These are phyloP conservation scores for Uloborus plumipes DNA, from an alignment of 2,888 invertebrate genomes.

Conservation along the genomic window DNA sequence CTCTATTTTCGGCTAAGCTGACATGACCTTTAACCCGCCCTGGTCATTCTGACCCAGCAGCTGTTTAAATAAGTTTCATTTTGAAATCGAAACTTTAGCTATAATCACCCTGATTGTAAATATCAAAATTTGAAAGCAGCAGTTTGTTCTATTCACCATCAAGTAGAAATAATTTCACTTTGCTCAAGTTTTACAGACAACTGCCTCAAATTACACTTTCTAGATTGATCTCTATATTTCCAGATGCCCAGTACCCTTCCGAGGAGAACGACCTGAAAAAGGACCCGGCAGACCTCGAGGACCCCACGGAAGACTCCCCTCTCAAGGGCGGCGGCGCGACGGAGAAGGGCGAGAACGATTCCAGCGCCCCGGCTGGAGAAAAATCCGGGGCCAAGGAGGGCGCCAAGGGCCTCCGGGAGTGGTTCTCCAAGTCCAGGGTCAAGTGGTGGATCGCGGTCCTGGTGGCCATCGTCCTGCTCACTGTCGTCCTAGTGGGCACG, in stretches of 20 bases:
- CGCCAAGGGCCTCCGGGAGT: slow-evolving; percentile 49
- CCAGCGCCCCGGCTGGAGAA: slow-evolving; percentile 22
- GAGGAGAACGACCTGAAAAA: slow-evolving; percentile 57
- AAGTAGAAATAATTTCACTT: no score
- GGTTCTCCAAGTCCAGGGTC: slow-evolving; percentile 60
- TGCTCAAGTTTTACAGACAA: neutral
- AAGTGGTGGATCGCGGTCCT: slow-evolving; percentile 66
- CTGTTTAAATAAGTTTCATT: no score
- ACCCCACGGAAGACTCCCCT: slow-evolving; percentile 59
- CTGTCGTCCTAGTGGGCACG: slow-evolving; percentile 63
- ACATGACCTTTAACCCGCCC: no score
- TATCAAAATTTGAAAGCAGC: neutral
- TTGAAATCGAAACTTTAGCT: no score
- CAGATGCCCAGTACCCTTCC: slow-evolving; percentile 2
- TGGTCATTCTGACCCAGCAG: no score
- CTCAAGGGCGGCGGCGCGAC: slow-evolving; percentile 52
- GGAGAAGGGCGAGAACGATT: slow-evolving; percentile 48
- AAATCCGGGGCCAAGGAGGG: slow-evolving; percentile 55
- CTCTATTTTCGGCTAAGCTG: no score
- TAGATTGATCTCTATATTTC: neutral
- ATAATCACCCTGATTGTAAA: no score
- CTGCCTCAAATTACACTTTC: neutral
- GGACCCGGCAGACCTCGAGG: slow-evolving; percentile 37
- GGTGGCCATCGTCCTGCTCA: slow-evolving; percentile 63
- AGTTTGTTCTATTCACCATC: neutral